Conservation (phyloP, 1,140 invertebrate species). For the Platyura marginata region DNA sequence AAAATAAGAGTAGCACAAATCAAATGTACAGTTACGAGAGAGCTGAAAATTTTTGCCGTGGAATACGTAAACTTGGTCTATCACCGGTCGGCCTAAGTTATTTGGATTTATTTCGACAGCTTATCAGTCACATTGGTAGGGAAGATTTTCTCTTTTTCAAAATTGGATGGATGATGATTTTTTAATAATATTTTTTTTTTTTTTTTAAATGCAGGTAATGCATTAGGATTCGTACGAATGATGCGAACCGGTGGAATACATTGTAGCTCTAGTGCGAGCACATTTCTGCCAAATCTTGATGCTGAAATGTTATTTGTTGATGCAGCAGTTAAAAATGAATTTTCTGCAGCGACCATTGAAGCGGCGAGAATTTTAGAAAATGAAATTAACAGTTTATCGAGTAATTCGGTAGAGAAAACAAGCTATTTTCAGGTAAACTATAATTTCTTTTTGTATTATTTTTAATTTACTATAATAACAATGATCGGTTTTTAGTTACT, state of each 20-base stretch:
- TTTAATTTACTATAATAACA: no score
- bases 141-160: constrained; percentile 8
- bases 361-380: constrained; percentile 56
- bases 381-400: constrained; percentile 56
- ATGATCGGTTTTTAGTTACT: constrained; percentile 43
- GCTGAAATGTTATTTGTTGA: constrained; percentile 42
- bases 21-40: constrained; percentile 67
- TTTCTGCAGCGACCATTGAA: constrained; percentile 37
- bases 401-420: constrained; percentile 81
- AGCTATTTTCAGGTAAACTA: constrained; percentile 76
- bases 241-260: constrained; percentile 86
- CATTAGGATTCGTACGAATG: constrained; percentile 88
- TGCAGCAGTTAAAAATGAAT: constrained; percentile 28
- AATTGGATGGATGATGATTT: no score
- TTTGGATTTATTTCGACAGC: constrained; percentile 79
- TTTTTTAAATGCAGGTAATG: constrained; percentile 47
- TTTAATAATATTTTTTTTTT: constrained; percentile 3
- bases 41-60: constrained; percentile 89
- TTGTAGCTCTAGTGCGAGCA: constrained; percentile 76
- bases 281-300: constrained; percentile 75
- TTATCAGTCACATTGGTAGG: constrained; percentile 80
- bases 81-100: constrained; percentile 68
- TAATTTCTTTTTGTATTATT: neutral
- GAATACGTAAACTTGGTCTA: constrained; percentile 75
- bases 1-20: constrained; percentile 24